Evolutionary conservation across 1,140 invertebrate genomes (phyloP).

Genomic region (Marisa cornuarietis): DNA sequence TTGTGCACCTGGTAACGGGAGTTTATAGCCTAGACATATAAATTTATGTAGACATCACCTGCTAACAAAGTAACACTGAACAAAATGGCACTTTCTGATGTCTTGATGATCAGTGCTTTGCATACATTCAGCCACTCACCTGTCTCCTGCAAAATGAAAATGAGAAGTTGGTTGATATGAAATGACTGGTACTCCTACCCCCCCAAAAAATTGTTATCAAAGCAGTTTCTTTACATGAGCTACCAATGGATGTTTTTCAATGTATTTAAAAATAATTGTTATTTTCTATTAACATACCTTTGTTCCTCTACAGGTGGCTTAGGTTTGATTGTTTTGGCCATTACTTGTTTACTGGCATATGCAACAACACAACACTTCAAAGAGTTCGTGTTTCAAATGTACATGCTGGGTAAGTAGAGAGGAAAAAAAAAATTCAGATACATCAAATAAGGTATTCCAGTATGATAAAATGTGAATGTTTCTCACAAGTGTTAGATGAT

Average conservation of each 20-base stretch:
- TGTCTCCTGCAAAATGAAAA: slow-evolving; percentile 4
- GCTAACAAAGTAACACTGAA: no score
- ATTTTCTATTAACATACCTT: not conserved
- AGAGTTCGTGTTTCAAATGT: slow-evolving; percentile 33
- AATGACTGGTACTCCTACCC: not conserved
- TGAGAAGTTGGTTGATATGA: not conserved
- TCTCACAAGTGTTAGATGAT: not conserved
- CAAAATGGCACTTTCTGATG: no score
- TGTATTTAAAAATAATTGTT: not conserved
- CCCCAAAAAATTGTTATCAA: not conserved
- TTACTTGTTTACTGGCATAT: slow-evolving; percentile 86
- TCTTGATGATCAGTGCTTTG: no score
- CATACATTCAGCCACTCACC: no score
- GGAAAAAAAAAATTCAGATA: not conserved
- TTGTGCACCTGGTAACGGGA: no score
- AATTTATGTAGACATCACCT: no score
- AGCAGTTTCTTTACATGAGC: not conserved
- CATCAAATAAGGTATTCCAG: no score
- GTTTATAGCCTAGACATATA: no score
- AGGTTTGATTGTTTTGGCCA: slow-evolving; percentile 84
- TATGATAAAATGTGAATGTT: not conserved
- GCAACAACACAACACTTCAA: slow-evolving; percentile 69
- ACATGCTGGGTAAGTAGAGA: slow-evolving; percentile 34
- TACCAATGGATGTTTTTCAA: slow-evolving; percentile 3
- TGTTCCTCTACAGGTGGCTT: slow-evolving; percentile 76